Conservation (phyloP, 2,888 invertebrate genomes). For the Hecatera dysodea region DNA sequence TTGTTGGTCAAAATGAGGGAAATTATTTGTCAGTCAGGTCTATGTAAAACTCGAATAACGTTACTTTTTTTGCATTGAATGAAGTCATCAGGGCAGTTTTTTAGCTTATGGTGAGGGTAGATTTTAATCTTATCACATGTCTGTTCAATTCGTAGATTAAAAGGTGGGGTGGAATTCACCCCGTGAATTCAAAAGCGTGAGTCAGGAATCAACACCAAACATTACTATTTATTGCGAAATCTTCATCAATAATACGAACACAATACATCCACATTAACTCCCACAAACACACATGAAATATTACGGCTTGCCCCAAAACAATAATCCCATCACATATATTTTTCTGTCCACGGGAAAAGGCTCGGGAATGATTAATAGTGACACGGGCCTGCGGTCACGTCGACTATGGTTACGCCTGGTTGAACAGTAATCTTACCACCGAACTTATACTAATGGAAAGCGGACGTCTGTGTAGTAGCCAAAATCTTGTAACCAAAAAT, state of each 20-base stretch:
- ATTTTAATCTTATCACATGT: background rate
- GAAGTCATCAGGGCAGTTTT: background rate
- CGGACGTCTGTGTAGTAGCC: background rate
- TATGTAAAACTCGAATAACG: background rate
- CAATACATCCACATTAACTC: constrained; percentile 39
- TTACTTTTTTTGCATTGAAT: background rate
- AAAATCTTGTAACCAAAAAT: constrained; percentile 18
- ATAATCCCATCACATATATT: constrained; percentile 60
- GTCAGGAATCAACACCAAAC: background rate
- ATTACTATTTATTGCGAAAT: constrained; percentile 27
- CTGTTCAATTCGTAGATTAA: background rate
- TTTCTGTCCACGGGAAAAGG: constrained; percentile 60
- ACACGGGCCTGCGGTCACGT: constrained; percentile 66
- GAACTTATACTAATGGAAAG: constrained; percentile 54
- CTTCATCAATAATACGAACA: constrained; percentile 36
- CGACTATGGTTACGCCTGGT: constrained; percentile 65
- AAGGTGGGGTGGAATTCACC: background rate
- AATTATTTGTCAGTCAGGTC: too few relatives aligned
- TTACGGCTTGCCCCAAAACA: constrained; percentile 49
- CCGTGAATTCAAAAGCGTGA: background rate
- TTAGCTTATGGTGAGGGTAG: background rate
- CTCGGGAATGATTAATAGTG: constrained; percentile 67
- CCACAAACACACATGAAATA: constrained; percentile 51
- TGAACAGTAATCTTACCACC: constrained; percentile 59
- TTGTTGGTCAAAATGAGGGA: background rate